A percentile compares a stretch with the other conserved stretches of the same genome.
These are phyloP conservation scores for Riptortus pedestris DNA, from an alignment of 1,140 invertebrate genomes.

Conservation along the genomic window DNA sequence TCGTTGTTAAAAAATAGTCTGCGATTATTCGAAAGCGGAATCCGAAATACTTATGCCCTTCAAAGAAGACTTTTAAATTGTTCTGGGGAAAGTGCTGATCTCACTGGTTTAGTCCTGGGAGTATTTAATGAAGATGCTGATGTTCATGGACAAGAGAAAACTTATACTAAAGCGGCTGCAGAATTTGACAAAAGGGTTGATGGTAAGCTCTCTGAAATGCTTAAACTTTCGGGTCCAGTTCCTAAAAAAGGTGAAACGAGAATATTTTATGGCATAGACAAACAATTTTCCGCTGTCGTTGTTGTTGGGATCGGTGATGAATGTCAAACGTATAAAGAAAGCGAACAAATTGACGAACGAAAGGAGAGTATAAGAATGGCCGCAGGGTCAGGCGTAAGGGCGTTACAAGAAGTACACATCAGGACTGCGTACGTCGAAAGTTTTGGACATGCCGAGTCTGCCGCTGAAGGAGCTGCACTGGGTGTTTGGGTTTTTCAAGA, in stretches of 20 bases:
- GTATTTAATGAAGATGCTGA: neutral
- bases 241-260: conserved; percentile 40
- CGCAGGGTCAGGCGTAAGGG: conserved; percentile 38
- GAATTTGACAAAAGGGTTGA: conserved; percentile 25
- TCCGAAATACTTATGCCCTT: too few relatives aligned
- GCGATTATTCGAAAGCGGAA: too few relatives aligned
- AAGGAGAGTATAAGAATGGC: conserved; percentile 41
- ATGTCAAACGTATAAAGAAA: conserved; percentile 37
- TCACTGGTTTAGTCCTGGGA: neutral
- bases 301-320: conserved; percentile 42
- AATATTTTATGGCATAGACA: conserved; percentile 38
- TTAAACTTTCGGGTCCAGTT: conserved; percentile 35
- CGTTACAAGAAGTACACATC: conserved; percentile 37
- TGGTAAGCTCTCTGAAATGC: conserved; percentile 23
- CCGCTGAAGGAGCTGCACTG: conserved; percentile 43
- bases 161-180: conserved; percentile 19
- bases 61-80: neutral
- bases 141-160: neutral
- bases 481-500: conserved; percentile 42
- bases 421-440: conserved; percentile 41
- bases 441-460: conserved; percentile 43
- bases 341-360: conserved; percentile 41
- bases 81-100: neutral
- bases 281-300: conserved; percentile 38
- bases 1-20: too few relatives aligned